Evolutionary conservation across 2,888 invertebrate genomes (phyloP), one percentile per base, ranked within the genome.

Genomic region (Orthonychiurus folsomi): DNA sequence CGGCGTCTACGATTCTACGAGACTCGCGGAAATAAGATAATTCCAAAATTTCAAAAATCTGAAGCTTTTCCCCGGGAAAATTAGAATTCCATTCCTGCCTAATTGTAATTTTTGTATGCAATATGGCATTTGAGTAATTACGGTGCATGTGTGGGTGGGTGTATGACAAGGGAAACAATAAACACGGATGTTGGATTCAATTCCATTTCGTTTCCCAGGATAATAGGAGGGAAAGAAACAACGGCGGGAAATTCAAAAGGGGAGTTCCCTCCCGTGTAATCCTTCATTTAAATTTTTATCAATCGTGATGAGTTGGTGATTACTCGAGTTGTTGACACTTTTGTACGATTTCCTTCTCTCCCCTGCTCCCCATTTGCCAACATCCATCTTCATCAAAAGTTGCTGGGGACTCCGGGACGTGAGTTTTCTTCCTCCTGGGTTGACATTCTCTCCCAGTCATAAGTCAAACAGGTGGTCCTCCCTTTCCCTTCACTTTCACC

Each of bases 371-470:
- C 47, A 56, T 37, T 50, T 61, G 20, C 18, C 27, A 59, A 54
- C 62, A 62, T 62, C 62, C 62, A 62, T 62, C 62, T 62, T 62
- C 62, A 62, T 62, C 62, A 62, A 62, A 62, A 58, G 37, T 37
- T 15, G 37, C 37, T 37, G 37, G 15, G 9, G 15, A 5, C 15
- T 37, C 15, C 37, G 5, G n/a, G n/a, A n/a, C n/a, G n/a, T n/a
- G n/a, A n/a, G 37, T 37, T 37, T 9, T 37, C 15, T 15, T 37
- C 37, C 5, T 37, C 9, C 37, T 37, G 37, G 37, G 37, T 37
- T 9, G 37, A n/a, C n/a, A n/a, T n/a, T n/a, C n/a, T n/a, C n/a
- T n/a, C 15, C 15, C 37, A 21, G 21, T 23, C 52, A 52, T 52
- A 52, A 52, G 52, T 52, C 52, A 52, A 52, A 52, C 52, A 52